These are phyloP conservation scores for Actinemys pallida DNA, from an alignment of 2,113 vertebrate genomes.

Conservation along the genomic window DNA sequence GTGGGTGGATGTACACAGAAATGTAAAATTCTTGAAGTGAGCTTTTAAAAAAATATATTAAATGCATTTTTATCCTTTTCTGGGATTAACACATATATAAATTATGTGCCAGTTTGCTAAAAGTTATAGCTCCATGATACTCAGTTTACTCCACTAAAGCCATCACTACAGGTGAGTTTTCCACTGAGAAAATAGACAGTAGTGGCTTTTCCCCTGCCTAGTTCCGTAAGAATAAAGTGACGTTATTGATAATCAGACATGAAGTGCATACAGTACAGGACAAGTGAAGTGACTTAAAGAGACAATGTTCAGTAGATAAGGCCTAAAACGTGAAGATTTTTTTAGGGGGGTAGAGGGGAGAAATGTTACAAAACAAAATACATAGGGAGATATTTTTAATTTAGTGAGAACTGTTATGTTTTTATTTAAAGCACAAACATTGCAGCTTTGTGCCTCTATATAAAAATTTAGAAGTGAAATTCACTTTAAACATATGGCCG, in stretches of 20 bases:
- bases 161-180: not conserved
- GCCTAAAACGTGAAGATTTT: not conserved
- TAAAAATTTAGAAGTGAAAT: no score
- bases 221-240: not conserved
- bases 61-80: not conserved
- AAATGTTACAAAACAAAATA: not conserved
- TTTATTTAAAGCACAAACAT: not conserved
- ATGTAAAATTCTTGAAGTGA: not conserved
- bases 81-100: not conserved
- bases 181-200: not conserved
- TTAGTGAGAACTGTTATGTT: not conserved
- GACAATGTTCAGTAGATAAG: not conserved
- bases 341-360: not conserved
- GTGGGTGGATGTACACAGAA: rapidly evolving
- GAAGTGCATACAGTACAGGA: rapidly evolving
- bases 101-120: not conserved
- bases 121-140: not conserved
- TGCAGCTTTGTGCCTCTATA: rapidly evolving
- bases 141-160: not conserved
- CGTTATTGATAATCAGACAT: not conserved
- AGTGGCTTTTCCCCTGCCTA: not conserved
- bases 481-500: not conserved
- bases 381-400: not conserved
- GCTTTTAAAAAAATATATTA: not conserved
- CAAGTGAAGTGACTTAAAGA: not conserved